Conservation (phyloP, 2,113 vertebrate species). For the Xerus inauris region DNA sequence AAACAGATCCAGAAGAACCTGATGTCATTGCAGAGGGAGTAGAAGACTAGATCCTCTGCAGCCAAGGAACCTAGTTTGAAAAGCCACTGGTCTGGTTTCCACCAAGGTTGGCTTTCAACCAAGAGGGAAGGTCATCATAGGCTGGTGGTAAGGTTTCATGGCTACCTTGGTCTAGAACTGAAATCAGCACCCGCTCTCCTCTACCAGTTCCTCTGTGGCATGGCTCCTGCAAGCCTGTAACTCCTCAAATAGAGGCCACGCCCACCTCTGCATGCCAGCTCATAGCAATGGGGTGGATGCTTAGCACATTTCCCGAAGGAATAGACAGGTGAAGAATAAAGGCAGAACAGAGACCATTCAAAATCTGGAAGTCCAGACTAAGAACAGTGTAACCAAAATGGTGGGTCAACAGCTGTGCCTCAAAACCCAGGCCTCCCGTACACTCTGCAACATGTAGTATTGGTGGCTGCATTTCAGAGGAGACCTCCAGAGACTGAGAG, state of each 20-base stretch:
- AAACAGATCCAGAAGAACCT: background rate
- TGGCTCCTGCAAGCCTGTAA: background rate
- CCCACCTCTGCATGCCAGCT: background rate
- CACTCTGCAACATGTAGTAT: background rate
- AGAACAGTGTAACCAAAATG: background rate
- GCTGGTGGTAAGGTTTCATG: background rate
- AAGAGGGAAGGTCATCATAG: background rate
- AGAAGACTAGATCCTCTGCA: background rate
- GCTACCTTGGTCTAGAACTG: background rate
- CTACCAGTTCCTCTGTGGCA: background rate
- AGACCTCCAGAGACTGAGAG: rapidly evolving
- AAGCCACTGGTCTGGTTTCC: background rate
- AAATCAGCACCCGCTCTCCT: background rate
- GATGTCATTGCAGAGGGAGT: background rate
- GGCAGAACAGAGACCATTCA: background rate
- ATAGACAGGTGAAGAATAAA: background rate
- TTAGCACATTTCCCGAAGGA: background rate
- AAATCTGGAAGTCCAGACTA: background rate
- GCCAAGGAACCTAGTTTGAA: background rate
- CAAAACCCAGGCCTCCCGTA: background rate
- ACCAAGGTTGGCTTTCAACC: background rate
- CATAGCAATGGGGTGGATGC: background rate
- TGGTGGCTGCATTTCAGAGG: background rate
- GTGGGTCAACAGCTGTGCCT: background rate
- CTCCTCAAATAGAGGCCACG: too few relatives aligned